phyloP scores from a whole-genome alignment of 1,140 invertebrate genomes.

The Prorops nasuta region DNA sequence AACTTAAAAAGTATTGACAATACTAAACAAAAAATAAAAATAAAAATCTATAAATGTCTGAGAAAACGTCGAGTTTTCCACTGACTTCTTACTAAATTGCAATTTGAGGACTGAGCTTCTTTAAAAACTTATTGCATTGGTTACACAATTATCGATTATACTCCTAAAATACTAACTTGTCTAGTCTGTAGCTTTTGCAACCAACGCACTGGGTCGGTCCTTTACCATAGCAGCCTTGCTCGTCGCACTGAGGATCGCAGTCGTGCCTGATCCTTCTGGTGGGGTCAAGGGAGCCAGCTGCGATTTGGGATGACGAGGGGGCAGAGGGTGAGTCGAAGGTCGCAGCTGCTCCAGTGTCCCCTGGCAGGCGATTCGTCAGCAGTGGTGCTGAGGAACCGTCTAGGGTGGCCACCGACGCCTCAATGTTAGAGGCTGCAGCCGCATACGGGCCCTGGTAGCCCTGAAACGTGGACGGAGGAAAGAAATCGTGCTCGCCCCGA shows the following conservation, averaged over 20 bases:
- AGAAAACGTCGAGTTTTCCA: no score
- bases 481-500: constrained; percentile 48
- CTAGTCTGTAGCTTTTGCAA: constrained; percentile 75
- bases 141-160: no score
- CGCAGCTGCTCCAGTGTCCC: constrained; percentile 28
- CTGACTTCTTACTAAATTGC: no score
- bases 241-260: constrained; percentile 81
- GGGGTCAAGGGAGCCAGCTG: constrained; percentile 44
- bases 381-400: constrained; percentile 60
- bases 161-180: constrained; percentile 76
- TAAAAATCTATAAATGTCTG: no score
- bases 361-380: constrained; percentile 46
- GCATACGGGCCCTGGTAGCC: constrained; percentile 71
- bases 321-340: constrained; percentile 16
- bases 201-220: constrained; percentile 77
- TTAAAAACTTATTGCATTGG: no score
- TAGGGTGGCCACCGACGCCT: constrained; percentile 67
- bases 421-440: constrained; percentile 67
- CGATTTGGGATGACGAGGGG: constrained; percentile 17
- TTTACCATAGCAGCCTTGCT: constrained; percentile 78
- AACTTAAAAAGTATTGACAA: no score
- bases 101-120: no score
- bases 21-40: no score
- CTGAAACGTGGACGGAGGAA: constrained; percentile 63
- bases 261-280: constrained; percentile 69